Evolutionary conservation across 2,888 invertebrate species (phyloP), one percentile per base, ranked within the genome.

Genomic region (Pharmacophagus antenor): DNA sequence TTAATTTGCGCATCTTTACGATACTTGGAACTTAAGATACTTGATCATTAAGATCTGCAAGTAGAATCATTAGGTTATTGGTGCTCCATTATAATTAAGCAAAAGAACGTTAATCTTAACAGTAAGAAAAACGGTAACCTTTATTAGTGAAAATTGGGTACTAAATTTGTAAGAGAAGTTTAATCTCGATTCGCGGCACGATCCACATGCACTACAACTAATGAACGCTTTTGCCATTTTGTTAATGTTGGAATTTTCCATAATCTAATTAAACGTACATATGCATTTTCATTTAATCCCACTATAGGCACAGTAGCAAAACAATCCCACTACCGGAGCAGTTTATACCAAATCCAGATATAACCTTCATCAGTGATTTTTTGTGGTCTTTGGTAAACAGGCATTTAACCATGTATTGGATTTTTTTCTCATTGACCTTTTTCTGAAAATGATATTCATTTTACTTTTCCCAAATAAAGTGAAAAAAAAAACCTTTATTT

Each of bases 171-270:
- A 52, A 37, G 31, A 48, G 41, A 47, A 48, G 41, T 53, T 53
- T 23, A 53, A 41, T 41, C 10, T 8, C 0, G 18, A 48, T 58
- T 58, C 46, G 2, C 2, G 52, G 46, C 51, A 58, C 52, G 52
- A 52, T 46, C 46, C 7, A 3, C 51, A 51, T 51, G 52, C 57
- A 58, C 31, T 46, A 51, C 31, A 27, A 46, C 22, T 27, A 58
- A 58, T 46, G 18, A 47, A 47, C 31, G 22, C 31, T 18, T 31
- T 23, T 47, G 20, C 37, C n/a, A 4, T 37, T 37, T 37, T 37
- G 37, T 37, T n/a, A 15, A n/a, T 37, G 4, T n/a, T n/a, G 2
- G n/a, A 15, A n/a, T n/a, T 37, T 37, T n/a, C 6, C 15, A 5
- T 37, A 37, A 37, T 37, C n/a, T 37, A 37, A 37, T n/a, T 37